These are phyloP conservation scores for Nebria ingens DNA, from an alignment of 1,140 invertebrate species.

Conservation along the genomic window DNA sequence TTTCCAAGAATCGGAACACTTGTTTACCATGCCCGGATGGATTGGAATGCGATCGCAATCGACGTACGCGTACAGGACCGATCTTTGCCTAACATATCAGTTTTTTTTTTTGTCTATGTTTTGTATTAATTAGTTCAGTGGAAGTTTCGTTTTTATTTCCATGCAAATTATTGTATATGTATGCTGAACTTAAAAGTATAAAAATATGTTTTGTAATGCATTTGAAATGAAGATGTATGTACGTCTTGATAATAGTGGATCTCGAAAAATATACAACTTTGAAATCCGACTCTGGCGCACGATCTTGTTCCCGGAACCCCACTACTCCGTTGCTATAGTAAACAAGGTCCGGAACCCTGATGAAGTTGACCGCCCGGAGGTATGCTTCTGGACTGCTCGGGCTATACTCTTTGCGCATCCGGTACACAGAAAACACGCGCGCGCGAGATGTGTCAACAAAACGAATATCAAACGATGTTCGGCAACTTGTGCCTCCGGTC, in stretches of 20 bases:
- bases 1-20: constrained; percentile 4
- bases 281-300: too few species aligned
- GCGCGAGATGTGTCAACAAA: not conserved
- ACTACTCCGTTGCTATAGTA: not conserved
- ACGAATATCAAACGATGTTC: constrained; percentile 4
- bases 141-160: too few species aligned
- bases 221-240: too few species aligned
- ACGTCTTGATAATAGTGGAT: too few species aligned
- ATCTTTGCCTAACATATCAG: too few species aligned
- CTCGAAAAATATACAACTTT: too few species aligned
- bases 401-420: not conserved
- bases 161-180: too few species aligned
- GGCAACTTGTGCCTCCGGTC: not conserved
- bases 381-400: not conserved
- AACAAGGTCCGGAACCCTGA: constrained; percentile 3
- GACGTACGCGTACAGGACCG: not conserved
- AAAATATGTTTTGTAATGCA: too few species aligned
- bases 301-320: too few species aligned
- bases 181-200: too few species aligned
- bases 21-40: constrained; percentile 4
- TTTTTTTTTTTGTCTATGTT: too few species aligned
- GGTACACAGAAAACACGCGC: not conserved
- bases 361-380: constrained; percentile 4
- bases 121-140: too few species aligned
- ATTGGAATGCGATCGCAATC: not conserved